Evolutionary conservation across 30 jellyfish, hydroid and myxozoan genomes (phyloP).

Genomic region (Mastigias papua): DNA sequence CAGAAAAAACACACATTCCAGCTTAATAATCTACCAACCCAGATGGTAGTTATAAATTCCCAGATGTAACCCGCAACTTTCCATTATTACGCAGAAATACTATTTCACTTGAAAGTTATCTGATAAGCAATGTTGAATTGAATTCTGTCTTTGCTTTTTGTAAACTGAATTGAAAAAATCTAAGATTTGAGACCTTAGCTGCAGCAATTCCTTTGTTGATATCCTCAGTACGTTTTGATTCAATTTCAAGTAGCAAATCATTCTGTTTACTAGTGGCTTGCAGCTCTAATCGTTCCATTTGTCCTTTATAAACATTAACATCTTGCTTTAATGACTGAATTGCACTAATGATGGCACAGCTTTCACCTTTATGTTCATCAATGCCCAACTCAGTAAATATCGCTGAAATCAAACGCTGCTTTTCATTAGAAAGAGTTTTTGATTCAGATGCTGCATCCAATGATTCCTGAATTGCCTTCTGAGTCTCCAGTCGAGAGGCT

Average conservation of each 20-base stretch:
- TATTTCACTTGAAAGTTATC: too few species aligned
- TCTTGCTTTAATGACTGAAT: slow-evolving; percentile 24
- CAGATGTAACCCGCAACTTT: too few species aligned
- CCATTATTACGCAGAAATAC: too few species aligned
- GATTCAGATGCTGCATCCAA: slow-evolving; percentile 5
- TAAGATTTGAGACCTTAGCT: slow-evolving; percentile 27
- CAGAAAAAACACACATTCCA: too few species aligned
- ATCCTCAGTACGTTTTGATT: neutral
- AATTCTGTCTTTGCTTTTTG: too few species aligned
- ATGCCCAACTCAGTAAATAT: neutral
- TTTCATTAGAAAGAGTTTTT: slow-evolving; percentile 4
- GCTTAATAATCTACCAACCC: too few species aligned
- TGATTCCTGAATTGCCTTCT: slow-evolving; percentile 35
- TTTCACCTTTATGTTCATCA: neutral
- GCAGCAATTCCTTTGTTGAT: slow-evolving; percentile 3
- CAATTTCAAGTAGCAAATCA: neutral
- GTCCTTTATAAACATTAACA: slow-evolving; percentile 3
- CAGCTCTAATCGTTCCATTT: neutral
- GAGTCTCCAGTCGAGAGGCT: slow-evolving; percentile 30
- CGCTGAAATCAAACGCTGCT: slow-evolving; percentile 7
- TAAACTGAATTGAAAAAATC: too few species aligned
- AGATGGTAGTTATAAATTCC: too few species aligned
- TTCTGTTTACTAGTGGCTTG: slow-evolving; percentile 13
- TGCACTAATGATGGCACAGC: neutral
- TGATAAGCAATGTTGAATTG: too few species aligned